phyloP scores from a whole-genome alignment of 2,113 vertebrate genomes.

The Dissostichus mawsoni region DNA sequence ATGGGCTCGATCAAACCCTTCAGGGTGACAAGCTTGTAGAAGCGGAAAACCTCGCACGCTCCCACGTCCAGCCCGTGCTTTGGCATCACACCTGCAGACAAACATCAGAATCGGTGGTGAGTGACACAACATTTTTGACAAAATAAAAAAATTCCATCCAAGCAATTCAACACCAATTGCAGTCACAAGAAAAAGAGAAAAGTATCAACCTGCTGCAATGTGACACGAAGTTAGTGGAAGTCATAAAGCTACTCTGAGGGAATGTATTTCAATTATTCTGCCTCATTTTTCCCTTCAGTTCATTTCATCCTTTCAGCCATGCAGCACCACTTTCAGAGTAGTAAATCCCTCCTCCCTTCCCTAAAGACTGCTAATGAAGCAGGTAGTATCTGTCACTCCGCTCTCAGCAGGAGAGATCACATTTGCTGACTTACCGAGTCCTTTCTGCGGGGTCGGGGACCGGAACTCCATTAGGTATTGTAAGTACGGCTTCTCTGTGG shows the following conservation, averaged over 20 bases:
- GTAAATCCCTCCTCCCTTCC: background rate
- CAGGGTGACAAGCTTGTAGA: conserved; percentile 97
- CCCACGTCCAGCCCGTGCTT: conserved; percentile 96
- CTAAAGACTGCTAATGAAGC: conserved; percentile 23
- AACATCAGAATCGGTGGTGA: conserved; percentile 3
- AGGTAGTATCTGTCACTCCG: background rate
- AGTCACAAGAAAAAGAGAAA: background rate
- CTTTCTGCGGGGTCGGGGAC: conserved; percentile 95
- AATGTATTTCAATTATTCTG: background rate
- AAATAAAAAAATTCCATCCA: background rate
- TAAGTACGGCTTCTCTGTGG: conserved; percentile 93
- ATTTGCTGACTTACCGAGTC: conserved; percentile 87
- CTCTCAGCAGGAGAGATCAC: conserved; percentile 3
- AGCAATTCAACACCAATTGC: background rate
- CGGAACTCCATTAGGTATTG: conserved; percentile 98
- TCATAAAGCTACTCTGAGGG: background rate
- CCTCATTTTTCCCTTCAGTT: background rate
- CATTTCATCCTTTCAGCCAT: background rate
- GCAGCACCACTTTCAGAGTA: conserved; percentile 1
- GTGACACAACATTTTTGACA: background rate
- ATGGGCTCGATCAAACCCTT: conserved; percentile 97
- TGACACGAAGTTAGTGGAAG: background rate
- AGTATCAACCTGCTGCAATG: background rate
- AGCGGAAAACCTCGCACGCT: conserved; percentile 94
- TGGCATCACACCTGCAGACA: conserved; percentile 93